A percentile compares a stretch with the other conserved stretches of the same genome.
Conservation (phyloP, 2,113 vertebrate species). For the Ochotona curzoniae region DNA sequence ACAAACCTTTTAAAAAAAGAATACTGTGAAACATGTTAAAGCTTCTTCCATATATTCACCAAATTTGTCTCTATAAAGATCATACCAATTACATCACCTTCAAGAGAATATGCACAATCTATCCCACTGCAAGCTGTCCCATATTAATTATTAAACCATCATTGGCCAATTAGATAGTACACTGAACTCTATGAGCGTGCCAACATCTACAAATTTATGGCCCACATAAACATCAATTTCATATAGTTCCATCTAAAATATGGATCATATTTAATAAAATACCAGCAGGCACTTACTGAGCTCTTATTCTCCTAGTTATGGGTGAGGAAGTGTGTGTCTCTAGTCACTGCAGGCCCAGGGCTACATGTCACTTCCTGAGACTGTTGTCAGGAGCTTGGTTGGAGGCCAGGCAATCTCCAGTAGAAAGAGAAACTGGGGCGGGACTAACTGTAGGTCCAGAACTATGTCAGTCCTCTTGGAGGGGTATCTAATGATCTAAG, state of each 20-base stretch:
- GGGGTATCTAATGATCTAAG: too few species aligned
- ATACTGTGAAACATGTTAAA: neutral
- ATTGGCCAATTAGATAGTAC: neutral
- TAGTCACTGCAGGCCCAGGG: neutral
- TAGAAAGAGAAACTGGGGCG: too few species aligned
- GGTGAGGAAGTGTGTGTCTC: rapidly evolving
- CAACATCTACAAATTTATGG: neutral
- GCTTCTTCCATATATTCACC: neutral
- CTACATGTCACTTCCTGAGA: neutral
- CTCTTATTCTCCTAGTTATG: neutral
- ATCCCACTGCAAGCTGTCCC: neutral
- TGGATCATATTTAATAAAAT: neutral
- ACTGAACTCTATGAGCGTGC: neutral
- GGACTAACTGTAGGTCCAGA: too few species aligned
- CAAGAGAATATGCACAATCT: neutral
- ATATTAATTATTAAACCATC: neutral
- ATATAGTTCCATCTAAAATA: neutral
- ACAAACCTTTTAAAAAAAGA: too few species aligned
- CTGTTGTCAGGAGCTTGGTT: neutral
- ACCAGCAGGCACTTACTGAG: neutral
- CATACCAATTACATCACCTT: neutral
- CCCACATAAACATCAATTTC: neutral
- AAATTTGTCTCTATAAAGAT: neutral
- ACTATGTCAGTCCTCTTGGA: too few species aligned
- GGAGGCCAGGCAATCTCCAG: neutral